Base-by-base conservation (phyloP, 1,140 invertebrate species). In the Bacillus rossius region DNA sequence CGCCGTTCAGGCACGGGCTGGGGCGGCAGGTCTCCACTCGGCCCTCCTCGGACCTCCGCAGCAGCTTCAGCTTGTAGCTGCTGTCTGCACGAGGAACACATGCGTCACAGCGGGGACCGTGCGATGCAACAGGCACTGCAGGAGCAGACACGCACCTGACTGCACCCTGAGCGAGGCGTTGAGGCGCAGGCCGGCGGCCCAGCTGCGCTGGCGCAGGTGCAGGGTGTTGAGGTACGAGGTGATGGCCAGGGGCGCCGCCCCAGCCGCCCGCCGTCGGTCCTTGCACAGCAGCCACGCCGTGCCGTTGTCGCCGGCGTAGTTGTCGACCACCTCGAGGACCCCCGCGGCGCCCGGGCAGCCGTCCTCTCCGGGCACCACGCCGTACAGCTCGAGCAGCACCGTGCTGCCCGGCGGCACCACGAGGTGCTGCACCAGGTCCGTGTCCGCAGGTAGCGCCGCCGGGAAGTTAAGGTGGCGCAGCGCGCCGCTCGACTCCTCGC, bases 1-100 rank as follows among this genome's bases (percentile, higher is more conserved):
- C 86, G 2, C 77, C 80, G 65, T 86, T 79, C 34, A 80, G 70
- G 65, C 87, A 89, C 1, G 86, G 85, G 69, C 87, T 85, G 0
- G 85, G 86, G 3, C 75, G 72, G 64, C 87, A 89, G 0, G 79
- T 80, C 58, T 85, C 84, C 26, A 86, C 73, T 29, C 67, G 71
- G 0, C 73, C 73, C 8, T 80, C 78, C 8, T 79, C 75, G 1
- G 77, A 72, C 8, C 77, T 72, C 37, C 78, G 71, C 10, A 84
- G 65, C 25, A 85, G 68, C 69, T 86, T 86, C 47, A 68, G 74
- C 64, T 80, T 81, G 66, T 80, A 84, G 25, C 78, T 79, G 0
- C 73, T 67, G 70, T 86, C 84, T 82, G 66, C 49, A 74, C 69
- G n/a, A 34, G 53, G 48, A 62, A 61, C 41, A 51, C 19, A 40